These are phyloP conservation scores for Netelia inedita DNA, from an alignment of 2,888 invertebrate genomes.

Conservation along the genomic window DNA sequence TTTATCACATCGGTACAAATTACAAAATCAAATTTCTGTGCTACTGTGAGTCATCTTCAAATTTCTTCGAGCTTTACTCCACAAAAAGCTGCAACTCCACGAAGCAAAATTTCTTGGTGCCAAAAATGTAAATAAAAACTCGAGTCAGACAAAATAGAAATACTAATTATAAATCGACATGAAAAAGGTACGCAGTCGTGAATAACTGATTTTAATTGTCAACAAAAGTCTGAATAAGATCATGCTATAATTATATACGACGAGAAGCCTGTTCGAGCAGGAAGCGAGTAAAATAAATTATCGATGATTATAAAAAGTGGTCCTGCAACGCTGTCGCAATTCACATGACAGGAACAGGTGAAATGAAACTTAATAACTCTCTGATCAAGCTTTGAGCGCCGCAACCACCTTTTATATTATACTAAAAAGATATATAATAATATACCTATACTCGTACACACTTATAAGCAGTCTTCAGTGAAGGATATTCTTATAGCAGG, in stretches of 20 bases:
- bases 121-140: conserved; percentile 7
- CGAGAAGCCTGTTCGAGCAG: background rate
- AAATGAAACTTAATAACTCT: conserved; percentile 34
- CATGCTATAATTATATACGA: background rate
- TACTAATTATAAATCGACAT: background rate
- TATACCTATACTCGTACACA: too few species aligned
- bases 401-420: background rate
- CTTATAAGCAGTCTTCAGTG: too few species aligned
- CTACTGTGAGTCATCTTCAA: too few species aligned
- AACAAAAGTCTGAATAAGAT: background rate
- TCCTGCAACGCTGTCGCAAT: conserved; percentile 7
- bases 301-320: conserved; percentile 22
- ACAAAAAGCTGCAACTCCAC: too few species aligned
- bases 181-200: background rate
- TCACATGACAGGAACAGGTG: background rate
- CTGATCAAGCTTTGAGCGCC: conserved; percentile 11
- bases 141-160: background rate
- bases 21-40: too few species aligned
- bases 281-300: conserved; percentile 24
- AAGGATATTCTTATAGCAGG: too few species aligned
- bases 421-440: background rate
- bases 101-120: too few species aligned
- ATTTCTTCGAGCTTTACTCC: too few species aligned
- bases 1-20: too few species aligned
- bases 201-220: conserved; percentile 1